These are phyloP conservation scores for Saccostrea echinata DNA, from an alignment of 1,140 invertebrate species.

Conservation along the genomic window DNA sequence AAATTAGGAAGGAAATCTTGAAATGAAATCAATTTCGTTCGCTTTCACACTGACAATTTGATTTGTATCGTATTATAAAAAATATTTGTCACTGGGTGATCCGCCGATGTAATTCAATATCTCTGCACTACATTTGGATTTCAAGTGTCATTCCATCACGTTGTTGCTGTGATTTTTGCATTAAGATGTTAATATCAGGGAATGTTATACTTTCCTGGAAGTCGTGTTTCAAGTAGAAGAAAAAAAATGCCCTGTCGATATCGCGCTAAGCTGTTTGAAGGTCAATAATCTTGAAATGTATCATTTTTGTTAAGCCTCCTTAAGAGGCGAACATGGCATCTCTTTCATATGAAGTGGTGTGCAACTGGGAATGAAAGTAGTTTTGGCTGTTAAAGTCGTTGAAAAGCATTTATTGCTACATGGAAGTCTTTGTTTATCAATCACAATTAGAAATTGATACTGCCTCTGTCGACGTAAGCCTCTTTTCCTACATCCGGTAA, in stretches of 20 bases:
- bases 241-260: not conserved
- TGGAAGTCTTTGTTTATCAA: slow-evolving; percentile 10
- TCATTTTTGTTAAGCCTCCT: slow-evolving; percentile 6
- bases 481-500: slow-evolving; percentile 34
- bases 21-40: slow-evolving; percentile 25
- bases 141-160: slow-evolving; percentile 18
- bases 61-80: slow-evolving; percentile 28
- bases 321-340: not conserved
- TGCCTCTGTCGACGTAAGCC: slow-evolving; percentile 25
- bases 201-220: not conserved
- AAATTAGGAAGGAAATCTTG: slow-evolving; percentile 4
- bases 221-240: not conserved
- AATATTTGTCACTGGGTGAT: slow-evolving; percentile 20
- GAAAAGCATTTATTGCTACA: slow-evolving; percentile 23
- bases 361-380: slow-evolving; percentile 20
- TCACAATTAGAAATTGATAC: slow-evolving; percentile 23
- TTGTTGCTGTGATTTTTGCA: slow-evolving; percentile 33
- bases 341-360: not conserved
- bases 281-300: slow-evolving; percentile 28
- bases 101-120: slow-evolving; percentile 8
- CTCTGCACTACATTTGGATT: slow-evolving; percentile 6
- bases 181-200: slow-evolving; percentile 5
- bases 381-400: slow-evolving; percentile 18
- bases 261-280: not conserved
- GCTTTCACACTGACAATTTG: slow-evolving; percentile 34